A percentile compares a stretch with the other conserved stretches of the same genome.
Conservation (phyloP, 2,888 invertebrate species). For the Erpobdella octoculata region DNA sequence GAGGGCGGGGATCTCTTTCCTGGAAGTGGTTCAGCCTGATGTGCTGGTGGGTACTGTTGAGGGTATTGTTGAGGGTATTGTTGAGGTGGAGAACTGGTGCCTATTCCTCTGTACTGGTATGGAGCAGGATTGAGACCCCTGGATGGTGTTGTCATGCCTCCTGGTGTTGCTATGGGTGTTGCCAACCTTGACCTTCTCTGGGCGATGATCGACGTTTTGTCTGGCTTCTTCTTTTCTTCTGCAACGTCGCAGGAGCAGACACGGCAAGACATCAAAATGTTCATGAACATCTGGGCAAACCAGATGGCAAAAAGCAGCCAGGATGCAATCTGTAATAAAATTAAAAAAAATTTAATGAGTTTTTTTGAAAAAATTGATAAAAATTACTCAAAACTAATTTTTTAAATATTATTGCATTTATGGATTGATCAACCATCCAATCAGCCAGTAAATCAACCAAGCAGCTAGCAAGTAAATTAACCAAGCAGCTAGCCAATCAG, state of each 20-base stretch:
- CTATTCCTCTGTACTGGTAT: neutral
- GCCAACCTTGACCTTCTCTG: slow-evolving; percentile 37
- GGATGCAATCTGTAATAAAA: slow-evolving; percentile 34
- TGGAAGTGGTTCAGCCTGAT: neutral
- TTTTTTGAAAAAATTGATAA: neutral
- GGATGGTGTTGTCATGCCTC: slow-evolving; percentile 34
- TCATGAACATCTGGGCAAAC: slow-evolving; percentile 30
- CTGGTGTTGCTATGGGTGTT: slow-evolving; percentile 38
- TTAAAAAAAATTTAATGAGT: neutral
- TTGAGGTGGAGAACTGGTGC: neutral
- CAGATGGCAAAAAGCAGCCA: slow-evolving; percentile 36
- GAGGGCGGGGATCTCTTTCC: neutral
- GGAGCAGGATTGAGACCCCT: neutral
- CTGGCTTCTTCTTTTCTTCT: slow-evolving; percentile 37
- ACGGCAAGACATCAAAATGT: slow-evolving; percentile 31
- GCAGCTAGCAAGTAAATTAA: too few species aligned
- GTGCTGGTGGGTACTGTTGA: slow-evolving; percentile 4
- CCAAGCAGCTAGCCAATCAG: too few species aligned
- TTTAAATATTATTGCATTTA: too few species aligned
- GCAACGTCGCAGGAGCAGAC: slow-evolving; percentile 38
- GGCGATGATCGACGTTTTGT: slow-evolving; percentile 35
- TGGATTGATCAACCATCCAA: too few species aligned
- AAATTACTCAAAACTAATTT: too few species aligned
- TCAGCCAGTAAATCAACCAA: too few species aligned
- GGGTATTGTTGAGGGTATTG: too few species aligned